Conservation (phyloP, 2,797 vertebrate species). For the Apogon hyalosoma region DNA sequence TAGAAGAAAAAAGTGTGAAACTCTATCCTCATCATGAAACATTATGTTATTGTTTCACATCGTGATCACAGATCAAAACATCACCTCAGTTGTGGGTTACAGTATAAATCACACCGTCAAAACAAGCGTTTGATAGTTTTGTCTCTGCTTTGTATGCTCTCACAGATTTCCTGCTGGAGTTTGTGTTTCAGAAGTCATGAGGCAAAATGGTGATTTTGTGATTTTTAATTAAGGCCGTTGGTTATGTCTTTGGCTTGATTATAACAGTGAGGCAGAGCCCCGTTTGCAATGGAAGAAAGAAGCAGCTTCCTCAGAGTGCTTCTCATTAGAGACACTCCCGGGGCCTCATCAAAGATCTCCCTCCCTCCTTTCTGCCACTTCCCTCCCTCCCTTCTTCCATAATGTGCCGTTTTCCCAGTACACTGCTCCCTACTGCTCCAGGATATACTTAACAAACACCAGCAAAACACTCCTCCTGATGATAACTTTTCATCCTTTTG, state of each 20-base stretch:
- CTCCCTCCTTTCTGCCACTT: constrained; percentile 65
- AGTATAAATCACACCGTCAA: constrained; percentile 49
- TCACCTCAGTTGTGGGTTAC: constrained; percentile 25
- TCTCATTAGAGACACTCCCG: constrained; percentile 82
- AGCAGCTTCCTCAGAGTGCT: constrained; percentile 64
- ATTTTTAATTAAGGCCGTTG: constrained; percentile 82
- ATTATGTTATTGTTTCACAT: constrained; percentile 15
- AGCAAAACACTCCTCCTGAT: constrained; percentile 72
- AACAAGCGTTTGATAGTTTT: constrained; percentile 58
- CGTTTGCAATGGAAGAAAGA: constrained; percentile 65
- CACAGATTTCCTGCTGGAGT: constrained; percentile 60
- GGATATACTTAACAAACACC: constrained; percentile 79
- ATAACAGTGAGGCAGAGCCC: constrained; percentile 67
- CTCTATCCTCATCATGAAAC: neutral
- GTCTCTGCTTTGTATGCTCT: constrained; percentile 46
- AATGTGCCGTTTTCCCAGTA: constrained; percentile 75
- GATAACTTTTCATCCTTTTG: constrained; percentile 71
- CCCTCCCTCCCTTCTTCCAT: constrained; percentile 70
- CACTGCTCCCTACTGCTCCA: constrained; percentile 73
- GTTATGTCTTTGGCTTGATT: constrained; percentile 78
- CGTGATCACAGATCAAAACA: constrained; percentile 28
- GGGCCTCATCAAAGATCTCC: constrained; percentile 82
- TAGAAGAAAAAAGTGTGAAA: too few relatives aligned
- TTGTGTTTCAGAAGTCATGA: constrained; percentile 58
- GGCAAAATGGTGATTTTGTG: constrained; percentile 74